Percentiles rank a stretch among this genome's conserved stretches.
Conservation (phyloP, 2,797 vertebrate genomes). For the Perodicticus potto region DNA sequence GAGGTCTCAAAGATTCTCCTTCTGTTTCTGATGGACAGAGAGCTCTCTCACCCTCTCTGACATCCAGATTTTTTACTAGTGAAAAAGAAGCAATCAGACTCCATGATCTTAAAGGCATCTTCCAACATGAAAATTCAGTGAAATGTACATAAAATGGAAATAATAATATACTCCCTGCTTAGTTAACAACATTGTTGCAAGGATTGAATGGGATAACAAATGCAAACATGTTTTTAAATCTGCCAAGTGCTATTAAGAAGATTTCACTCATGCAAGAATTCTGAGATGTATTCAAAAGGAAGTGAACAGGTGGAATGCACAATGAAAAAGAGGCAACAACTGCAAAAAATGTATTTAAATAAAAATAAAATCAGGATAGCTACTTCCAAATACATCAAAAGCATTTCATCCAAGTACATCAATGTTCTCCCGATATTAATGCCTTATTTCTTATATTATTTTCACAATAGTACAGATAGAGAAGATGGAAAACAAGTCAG, state of each 20-base stretch:
- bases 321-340: not conserved
- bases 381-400: conserved; percentile 14
- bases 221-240: conserved; percentile 23
- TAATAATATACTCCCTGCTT: not conserved
- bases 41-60: not conserved
- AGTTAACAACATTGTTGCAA: not conserved
- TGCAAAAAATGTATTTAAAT: conserved; percentile 43
- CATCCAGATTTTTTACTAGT: not conserved
- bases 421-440: conserved; percentile 13
- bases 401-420: not conserved
- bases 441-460: conserved; percentile 35
- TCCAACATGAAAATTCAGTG: not conserved
- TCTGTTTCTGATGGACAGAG: not conserved
- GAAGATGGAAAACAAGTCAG: conserved; percentile 41
- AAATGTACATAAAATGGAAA: not conserved
- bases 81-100: not conserved
- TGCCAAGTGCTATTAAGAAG: not conserved
- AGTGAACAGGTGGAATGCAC: not conserved
- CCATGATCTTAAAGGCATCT: not conserved
- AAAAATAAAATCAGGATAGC: conserved; percentile 37
- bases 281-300: not conserved
- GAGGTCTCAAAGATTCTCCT: not conserved
- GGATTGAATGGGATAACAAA: not conserved
- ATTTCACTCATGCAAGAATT: not conserved
- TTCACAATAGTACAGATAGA: conserved; percentile 30